These are phyloP conservation scores for Carcina quercana DNA, from an alignment of 2,888 invertebrate genomes.

Conservation along the genomic window DNA sequence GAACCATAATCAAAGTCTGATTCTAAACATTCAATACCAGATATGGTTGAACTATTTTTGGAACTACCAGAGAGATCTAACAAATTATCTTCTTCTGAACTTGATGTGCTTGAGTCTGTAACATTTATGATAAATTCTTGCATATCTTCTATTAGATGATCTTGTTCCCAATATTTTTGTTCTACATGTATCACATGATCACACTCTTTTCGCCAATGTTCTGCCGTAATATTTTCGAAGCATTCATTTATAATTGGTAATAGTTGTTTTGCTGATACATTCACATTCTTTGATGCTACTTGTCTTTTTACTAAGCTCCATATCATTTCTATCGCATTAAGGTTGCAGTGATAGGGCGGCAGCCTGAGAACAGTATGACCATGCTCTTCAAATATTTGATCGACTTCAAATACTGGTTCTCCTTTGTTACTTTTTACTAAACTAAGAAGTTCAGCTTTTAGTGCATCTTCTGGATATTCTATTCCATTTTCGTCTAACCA, in stretches of 20 bases:
- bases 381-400: conserved; percentile 1
- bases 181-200: conserved; percentile 3
- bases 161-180: conserved; percentile 1
- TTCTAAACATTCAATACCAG: no score
- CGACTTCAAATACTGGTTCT: conserved; percentile 3
- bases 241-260: conserved; percentile 1
- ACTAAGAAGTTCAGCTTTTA: conserved; percentile 8
- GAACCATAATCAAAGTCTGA: no score
- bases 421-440: conserved; percentile 2
- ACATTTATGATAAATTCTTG: no score
- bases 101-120: no score
- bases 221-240: conserved; percentile 1
- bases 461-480: no score
- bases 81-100: no score
- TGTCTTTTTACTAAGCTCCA: conserved; percentile 4
- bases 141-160: no score
- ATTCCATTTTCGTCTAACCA: no score
- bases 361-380: conserved; percentile 3
- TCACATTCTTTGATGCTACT: conserved; percentile 6
- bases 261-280: conserved; percentile 1
- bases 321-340: conserved; percentile 7
- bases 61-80: no score
- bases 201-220: conserved; percentile 1
- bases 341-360: conserved; percentile 4
- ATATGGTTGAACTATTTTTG: no score